Evolutionary conservation across 2,797 vertebrate genomes (phyloP).

Genomic region (Selene dorsalis): DNA sequence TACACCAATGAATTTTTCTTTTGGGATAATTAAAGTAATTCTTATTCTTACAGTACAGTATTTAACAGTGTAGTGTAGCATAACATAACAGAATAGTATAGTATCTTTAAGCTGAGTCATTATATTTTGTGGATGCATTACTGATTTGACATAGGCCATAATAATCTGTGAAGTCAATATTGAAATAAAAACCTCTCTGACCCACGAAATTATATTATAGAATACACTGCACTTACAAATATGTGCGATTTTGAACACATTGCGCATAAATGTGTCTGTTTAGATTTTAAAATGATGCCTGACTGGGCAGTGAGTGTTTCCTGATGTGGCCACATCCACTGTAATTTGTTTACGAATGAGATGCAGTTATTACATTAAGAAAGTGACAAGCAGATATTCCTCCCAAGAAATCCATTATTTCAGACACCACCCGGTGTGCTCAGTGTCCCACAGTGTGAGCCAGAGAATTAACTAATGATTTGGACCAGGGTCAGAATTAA

Average conservation of each 20-base stretch:
- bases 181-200: background rate
- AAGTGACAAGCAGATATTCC: constrained; percentile 27
- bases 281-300: constrained; percentile 37
- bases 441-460: constrained; percentile 28
- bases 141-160: background rate
- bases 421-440: constrained; percentile 1
- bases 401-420: constrained; percentile 26
- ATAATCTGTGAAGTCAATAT: background rate
- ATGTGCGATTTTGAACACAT: background rate
- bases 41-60: no score
- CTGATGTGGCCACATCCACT: constrained; percentile 34
- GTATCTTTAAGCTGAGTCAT: no score
- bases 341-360: constrained; percentile 21
- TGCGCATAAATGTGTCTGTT: constrained; percentile 4
- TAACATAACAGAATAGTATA: no score
- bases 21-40: no score
- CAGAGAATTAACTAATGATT: constrained; percentile 42
- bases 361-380: constrained; percentile 8
- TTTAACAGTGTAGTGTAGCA: no score
- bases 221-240: background rate
- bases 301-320: constrained; percentile 14
- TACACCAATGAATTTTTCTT: no score
- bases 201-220: background rate
- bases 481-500: constrained; percentile 33
- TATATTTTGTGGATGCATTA: constrained; percentile 11